Conservation (phyloP, 2,113 vertebrate genomes). For the Ovibos moschatus region DNA sequence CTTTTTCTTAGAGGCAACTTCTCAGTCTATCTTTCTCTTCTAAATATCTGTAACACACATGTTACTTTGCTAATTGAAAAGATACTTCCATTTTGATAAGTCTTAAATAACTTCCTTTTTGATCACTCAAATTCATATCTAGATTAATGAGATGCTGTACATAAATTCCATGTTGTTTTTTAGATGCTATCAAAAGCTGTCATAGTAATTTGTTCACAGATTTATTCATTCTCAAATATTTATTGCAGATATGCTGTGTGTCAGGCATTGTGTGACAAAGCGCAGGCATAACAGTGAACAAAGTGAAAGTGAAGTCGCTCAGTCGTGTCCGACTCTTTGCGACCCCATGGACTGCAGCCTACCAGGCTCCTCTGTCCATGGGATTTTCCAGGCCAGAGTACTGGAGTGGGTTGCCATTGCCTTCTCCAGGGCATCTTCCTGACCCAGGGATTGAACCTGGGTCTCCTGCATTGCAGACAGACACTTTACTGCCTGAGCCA, state of each 20-base stretch:
- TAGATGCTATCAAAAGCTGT: not conserved
- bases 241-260: not conserved
- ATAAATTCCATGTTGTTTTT: not conserved
- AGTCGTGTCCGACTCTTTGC: no score
- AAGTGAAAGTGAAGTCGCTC: no score
- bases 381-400: no score
- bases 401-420: no score
- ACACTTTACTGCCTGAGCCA: no score
- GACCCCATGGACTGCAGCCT: no score
- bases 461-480: no score
- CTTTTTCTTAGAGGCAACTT: not conserved
- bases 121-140: not conserved
- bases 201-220: not conserved
- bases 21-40: not conserved
- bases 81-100: not conserved
- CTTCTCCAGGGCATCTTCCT: no score
- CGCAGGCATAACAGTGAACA: not conserved
- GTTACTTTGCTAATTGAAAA: not conserved
- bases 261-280: not conserved
- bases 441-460: no score
- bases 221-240: not conserved
- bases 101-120: not conserved
- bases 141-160: not conserved
- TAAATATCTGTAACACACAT: not conserved
- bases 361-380: no score